Evolutionary conservation across 2,797 vertebrate genomes (phyloP), one percentile per base, ranked within the genome.

Genomic region (Lepilemur septentrionalis): DNA sequence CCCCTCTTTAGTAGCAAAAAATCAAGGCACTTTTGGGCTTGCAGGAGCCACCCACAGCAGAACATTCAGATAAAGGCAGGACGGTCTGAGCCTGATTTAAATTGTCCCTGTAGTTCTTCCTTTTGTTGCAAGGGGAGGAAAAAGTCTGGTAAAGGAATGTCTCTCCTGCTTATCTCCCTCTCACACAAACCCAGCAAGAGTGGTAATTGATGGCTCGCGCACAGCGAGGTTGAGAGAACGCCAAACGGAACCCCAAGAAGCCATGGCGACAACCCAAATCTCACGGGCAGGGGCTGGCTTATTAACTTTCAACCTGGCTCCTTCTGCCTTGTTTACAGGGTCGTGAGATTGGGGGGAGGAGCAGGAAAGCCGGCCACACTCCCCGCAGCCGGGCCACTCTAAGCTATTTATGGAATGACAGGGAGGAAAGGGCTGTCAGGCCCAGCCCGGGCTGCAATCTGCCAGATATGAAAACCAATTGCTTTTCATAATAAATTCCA

Each of bases 81-180:
- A 50, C 92, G 70, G 25, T 89, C 97, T 90, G 93, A 89, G 90
- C 94, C 95, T 72, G 94, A 94, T 87, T 55, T 81, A 95, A 94
- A 22, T 32, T 80, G 94, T 75, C 75, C 78, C 89, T 75, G 1
- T 32, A 79, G 90, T 84, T 95, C 95, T 85, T 94, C 63, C 89
- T 63, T 63, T 92, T 93, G 84, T 72, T 85, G 87, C 73, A 48
- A 52, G 46, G 57, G 59, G 57, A 91, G 5, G 41, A 83, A 48
- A 43, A 30, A 83, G 93, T 63, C 35, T 1, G 35, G 94, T 88
- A 91, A 97, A 93, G 97, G 95, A 93, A 96, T 23, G 87, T 97
- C 96, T 97, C 86, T 78, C 2, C 4, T 2, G 96, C 97, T 98
- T 98, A 98, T 98, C 98, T 98, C 95, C 23, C 72, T 48, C 73